Evolutionary conservation across 2,797 vertebrate species (phyloP), one percentile per base, ranked within the genome.

Genomic region (Malacoraja senta): DNA sequence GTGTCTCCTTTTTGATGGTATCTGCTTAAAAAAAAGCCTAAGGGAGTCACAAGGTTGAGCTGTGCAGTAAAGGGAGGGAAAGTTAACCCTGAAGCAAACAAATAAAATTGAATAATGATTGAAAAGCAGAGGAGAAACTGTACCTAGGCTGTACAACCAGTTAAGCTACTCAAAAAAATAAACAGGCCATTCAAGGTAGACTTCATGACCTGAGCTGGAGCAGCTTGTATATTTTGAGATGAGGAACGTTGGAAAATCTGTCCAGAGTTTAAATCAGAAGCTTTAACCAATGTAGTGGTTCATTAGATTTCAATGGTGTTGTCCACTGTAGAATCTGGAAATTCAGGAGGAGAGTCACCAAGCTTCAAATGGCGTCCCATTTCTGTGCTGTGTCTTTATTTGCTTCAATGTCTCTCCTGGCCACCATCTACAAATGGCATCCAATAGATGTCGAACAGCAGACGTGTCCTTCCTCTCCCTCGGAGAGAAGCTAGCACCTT

Each of bases 51-150:
- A 88, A 68, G 84, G 61, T 68, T 35, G 84, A 88, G 84, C 63
- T 35, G 63, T 88, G 63, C 29, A 15, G 15, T 88, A 63, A 68
- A 21, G 61, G 84, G 63, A 88, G 8, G 63, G 68, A 88, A 88
- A 12, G n/a, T 88, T 88, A 86, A 65, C 58, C 63, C 63, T 88
- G 84, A 88, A 88, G 84, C 84, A 88, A 68, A n/a, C 65, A 12
- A 88, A 58, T 21, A 83, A 83, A 83, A 88, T 65, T 29, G 32
- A 88, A 63, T 35, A 88, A 88, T 88, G 84, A 88, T 88, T 68
- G n/a, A 68, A 15, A 35, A 68, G n/a, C 17, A 88, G 65, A 63
- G 15, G 1, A n/a, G n/a, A 88, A 32, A 15, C 6, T 65, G 15
- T 88, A 8, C 63, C 15, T 12, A 65, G 15, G 17, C 7, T 35